Percentiles rank a stretch among this genome's conserved stretches.
Conservation (phyloP, 2,888 invertebrate genomes). For the Sussaba pulchella region DNA sequence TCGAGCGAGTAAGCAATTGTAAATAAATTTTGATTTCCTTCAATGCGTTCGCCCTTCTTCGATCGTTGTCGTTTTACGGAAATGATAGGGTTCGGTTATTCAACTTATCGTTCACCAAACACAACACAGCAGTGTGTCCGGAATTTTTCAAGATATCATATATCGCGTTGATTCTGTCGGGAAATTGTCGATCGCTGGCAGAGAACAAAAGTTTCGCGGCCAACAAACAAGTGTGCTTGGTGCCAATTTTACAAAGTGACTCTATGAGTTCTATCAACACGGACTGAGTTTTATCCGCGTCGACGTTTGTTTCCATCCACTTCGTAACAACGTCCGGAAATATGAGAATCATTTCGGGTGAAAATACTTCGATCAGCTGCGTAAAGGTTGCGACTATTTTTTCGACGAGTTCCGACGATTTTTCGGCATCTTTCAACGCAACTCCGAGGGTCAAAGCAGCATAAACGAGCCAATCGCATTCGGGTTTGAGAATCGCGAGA, state of each 20-base stretch:
- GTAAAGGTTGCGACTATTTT: conserved; percentile 51
- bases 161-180: conserved; percentile 30
- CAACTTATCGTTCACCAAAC: conserved; percentile 35
- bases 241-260: conserved; percentile 31
- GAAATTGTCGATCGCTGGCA: not conserved
- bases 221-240: conserved; percentile 42
- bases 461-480: conserved; percentile 66
- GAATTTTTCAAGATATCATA: conserved; percentile 30
- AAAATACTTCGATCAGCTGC: conserved; percentile 48
- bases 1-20: too few species aligned
- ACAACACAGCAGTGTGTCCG: conserved; percentile 45
- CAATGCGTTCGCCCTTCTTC: not conserved
- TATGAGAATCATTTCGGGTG: conserved; percentile 43
- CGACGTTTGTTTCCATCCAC: conserved; percentile 40
- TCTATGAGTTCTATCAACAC: conserved; percentile 49
- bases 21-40: not conserved
- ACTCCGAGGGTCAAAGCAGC: conserved; percentile 62
- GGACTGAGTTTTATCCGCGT: not conserved
- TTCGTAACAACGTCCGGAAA: conserved; percentile 45
- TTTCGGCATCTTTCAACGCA: conserved; percentile 5
- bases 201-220: conserved; percentile 59
- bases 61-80: not conserved
- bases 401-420: conserved; percentile 36
- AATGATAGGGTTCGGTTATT: conserved; percentile 8
- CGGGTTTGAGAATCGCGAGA: conserved; percentile 60